Base-by-base conservation (phyloP, 92 coral and sea anemone species). In the Zoanthus gigantus region DNA sequence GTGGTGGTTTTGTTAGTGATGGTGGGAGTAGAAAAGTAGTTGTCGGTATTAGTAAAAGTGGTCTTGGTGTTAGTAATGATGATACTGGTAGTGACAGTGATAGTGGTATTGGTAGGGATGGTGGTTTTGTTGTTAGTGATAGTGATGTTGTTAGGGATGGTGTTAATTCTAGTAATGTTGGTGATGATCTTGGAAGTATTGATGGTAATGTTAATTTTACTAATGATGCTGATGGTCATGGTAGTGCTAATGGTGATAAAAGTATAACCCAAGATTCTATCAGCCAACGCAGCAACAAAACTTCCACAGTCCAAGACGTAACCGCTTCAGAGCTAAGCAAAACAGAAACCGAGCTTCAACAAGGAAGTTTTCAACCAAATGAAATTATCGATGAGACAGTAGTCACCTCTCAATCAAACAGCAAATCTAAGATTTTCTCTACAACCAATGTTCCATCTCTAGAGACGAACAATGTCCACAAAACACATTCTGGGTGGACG, bases 401-500 rank as follows among this genome's bases (percentile, higher is more conserved):
- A 18, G 63, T 13, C 9, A 81, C 42, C 47, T 65, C 85, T 66
- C 18, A 45, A 23, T n/a, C 61, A n/a, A 66, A 45, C 3, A 37
- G 5, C 31, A n/a, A 66, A 0, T n/a, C 85, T 10, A 42, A 81
- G 44, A 23, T 15, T 48, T 29, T 81, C 18, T 66, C 28, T 0
- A 60, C 28, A 32, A 81, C 28, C 46, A 23, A 5, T 16, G 75
- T 46, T 45, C 58, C 65, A 6, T 29, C 58, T 9, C 57, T 17
- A 61, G 16, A 60, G 8, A 67, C 14, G 14, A 47, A 65, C 28
- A 9, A 18, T 65, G 8, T 44, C 32, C 44, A 10, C 23, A 47
- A 47, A 8, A 46, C 0, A n/a, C 65, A 15, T 32, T 44, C 85
- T 47, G 85, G 85, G 37, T 81, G 85, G 85, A 68, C 48, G 30